phyloP scores from a whole-genome alignment of 2,888 invertebrate species.

The Epistrophella euchroma region DNA sequence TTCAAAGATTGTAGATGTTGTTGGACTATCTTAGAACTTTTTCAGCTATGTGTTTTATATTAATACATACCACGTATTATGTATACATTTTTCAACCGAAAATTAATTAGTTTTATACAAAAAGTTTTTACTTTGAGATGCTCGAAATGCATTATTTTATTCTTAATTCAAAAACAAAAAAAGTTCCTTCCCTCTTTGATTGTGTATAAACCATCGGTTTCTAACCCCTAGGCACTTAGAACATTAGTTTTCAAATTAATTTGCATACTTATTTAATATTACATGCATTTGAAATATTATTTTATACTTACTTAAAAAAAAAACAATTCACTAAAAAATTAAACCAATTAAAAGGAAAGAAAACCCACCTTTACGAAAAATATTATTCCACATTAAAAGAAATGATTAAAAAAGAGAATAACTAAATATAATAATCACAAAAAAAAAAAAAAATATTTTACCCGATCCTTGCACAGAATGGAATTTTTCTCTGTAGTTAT shows the following conservation, averaged over 20 bases:
- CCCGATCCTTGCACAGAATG: conserved; percentile 71
- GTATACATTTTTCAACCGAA: not conserved
- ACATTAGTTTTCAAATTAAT: not conserved
- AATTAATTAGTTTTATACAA: conserved; percentile 10
- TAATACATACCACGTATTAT: not conserved
- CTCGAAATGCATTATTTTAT: not conserved
- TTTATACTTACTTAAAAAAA: not conserved
- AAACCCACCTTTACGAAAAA: conserved; percentile 71
- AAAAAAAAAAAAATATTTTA: conserved; percentile 49
- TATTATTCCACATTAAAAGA: conserved; percentile 59
- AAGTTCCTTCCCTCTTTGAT: conserved; percentile 31
- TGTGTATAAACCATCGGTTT: conserved; percentile 11
- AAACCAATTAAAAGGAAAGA: conserved; percentile 62
- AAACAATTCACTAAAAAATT: conserved; percentile 27
- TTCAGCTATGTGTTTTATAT: not conserved
- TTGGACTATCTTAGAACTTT: not conserved
- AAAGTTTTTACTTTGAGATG: not conserved
- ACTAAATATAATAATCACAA: conserved; percentile 31
- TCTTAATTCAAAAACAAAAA: not conserved
- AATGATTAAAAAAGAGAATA: conserved; percentile 8
- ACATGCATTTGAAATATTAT: conserved; percentile 43
- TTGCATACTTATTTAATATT: conserved; percentile 13
- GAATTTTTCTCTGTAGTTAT: conserved; percentile 72
- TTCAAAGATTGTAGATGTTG: not conserved
- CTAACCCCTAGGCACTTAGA: not conserved